Percentiles rank a stretch among this genome's conserved stretches.
Conservation (phyloP, 2,888 invertebrate species). For the Candidula unifasciata region DNA sequence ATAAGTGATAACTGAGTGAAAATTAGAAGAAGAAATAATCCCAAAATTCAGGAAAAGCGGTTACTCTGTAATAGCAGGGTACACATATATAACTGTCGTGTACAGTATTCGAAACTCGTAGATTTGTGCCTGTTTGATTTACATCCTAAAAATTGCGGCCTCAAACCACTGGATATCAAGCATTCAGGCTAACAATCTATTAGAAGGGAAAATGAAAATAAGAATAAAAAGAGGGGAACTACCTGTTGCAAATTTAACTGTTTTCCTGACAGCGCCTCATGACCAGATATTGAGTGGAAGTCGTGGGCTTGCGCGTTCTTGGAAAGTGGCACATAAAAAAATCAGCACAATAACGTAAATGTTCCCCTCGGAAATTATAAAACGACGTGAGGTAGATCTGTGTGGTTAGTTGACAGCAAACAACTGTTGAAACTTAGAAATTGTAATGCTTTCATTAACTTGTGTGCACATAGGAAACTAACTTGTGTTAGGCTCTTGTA, state of each 20-base stretch:
- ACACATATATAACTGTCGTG: too few species aligned
- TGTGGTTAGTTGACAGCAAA: background rate
- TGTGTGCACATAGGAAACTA: background rate
- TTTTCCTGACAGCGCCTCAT: slow-evolving; percentile 13
- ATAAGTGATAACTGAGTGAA: too few species aligned
- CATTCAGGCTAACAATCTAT: too few species aligned
- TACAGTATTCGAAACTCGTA: too few species aligned
- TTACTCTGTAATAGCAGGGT: too few species aligned
- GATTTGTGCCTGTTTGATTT: too few species aligned
- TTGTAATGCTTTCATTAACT: background rate
- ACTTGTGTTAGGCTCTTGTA: background rate
- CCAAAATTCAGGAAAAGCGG: too few species aligned
- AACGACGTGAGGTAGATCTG: background rate
- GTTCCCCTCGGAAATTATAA: background rate
- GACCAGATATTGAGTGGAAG: background rate
- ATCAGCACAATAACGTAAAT: too few species aligned
- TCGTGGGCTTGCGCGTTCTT: slow-evolving; percentile 22
- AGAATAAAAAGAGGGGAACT: background rate
- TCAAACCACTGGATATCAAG: too few species aligned
- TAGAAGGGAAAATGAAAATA: too few species aligned
- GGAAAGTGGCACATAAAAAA: background rate
- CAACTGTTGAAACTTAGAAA: background rate
- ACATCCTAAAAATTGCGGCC: too few species aligned
- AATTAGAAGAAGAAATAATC: too few species aligned
- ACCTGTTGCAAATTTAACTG: background rate